phyloP scores from a whole-genome alignment of 1,140 invertebrate genomes.

The Cylas formicarius region DNA sequence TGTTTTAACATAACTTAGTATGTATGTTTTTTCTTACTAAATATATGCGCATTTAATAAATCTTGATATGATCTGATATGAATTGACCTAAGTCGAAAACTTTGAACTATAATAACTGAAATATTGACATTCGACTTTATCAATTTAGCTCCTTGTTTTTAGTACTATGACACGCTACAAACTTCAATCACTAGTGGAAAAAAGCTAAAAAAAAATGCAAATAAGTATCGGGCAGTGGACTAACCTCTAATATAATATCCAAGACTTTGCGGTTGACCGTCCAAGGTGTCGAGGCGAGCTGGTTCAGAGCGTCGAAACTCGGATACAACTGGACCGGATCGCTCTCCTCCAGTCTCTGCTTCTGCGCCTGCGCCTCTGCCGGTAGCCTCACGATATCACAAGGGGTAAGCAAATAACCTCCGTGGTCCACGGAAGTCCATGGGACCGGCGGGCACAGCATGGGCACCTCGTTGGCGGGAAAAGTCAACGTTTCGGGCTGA shows the following conservation, averaged over 20 bases:
- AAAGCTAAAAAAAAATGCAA: slow-evolving; percentile 4
- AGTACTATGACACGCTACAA: no score
- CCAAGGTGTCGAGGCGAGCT: slow-evolving; percentile 85
- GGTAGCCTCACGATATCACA: slow-evolving; percentile 56
- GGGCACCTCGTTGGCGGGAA: slow-evolving; percentile 64
- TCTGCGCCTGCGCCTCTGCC: slow-evolving; percentile 53
- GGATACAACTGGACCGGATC: slow-evolving; percentile 65
- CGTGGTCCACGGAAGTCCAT: slow-evolving; percentile 59
- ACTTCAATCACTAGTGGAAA: no score
- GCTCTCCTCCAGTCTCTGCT: slow-evolving; percentile 51
- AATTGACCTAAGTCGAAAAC: no score
- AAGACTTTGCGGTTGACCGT: slow-evolving; percentile 72
- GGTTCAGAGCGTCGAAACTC: slow-evolving; percentile 83
- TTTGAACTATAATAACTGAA: no score
- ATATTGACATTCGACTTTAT: no score
- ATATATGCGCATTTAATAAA: no score
- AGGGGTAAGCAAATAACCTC: slow-evolving; percentile 69
- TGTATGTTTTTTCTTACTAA: no score
- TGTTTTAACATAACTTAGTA: no score
- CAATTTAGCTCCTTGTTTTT: no score
- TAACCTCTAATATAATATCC: slow-evolving; percentile 50
- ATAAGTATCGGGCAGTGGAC: no score
- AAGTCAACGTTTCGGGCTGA: slow-evolving; percentile 56
- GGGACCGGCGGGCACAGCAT: slow-evolving; percentile 75
- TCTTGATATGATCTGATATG: no score